These are phyloP conservation scores for Takifugu rubripes DNA, from an alignment of 2,797 vertebrate genomes.

Conservation along the genomic window DNA sequence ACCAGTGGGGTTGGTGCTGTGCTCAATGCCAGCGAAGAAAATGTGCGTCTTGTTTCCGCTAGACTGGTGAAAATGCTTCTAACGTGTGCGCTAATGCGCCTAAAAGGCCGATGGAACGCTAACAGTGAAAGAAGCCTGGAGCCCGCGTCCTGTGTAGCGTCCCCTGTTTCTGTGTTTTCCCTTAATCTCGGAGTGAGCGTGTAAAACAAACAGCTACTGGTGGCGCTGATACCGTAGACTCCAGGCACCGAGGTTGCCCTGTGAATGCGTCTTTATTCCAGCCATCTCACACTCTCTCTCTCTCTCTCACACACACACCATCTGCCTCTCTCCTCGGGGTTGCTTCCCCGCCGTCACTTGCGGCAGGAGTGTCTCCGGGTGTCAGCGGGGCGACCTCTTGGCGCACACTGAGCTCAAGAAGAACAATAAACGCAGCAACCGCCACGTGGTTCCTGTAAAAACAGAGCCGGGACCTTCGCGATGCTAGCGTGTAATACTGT, in stretches of 20 bases:
- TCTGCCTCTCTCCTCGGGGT: too few relatives aligned
- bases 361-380: neutral
- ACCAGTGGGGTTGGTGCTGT: neutral
- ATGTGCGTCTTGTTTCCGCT: neutral
- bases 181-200: neutral
- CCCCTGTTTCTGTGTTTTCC: neutral
- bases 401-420: neutral
- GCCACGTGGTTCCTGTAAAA: too few relatives aligned
- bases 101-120: neutral
- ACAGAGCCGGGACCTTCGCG: too few relatives aligned
- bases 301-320: too few relatives aligned
- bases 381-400: neutral
- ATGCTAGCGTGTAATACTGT: too few relatives aligned
- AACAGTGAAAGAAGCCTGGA: neutral
- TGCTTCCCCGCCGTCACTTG: neutral
- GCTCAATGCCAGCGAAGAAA: neutral
- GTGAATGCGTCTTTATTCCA: neutral
- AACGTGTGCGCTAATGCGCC: neutral
- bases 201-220: neutral
- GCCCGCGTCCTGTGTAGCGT: neutral
- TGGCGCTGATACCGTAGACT: neutral
- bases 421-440: neutral
- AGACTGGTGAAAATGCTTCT: too few relatives aligned
- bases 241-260: neutral
- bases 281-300: too few relatives aligned